Percentiles rank a stretch among this genome's conserved stretches.
Conservation (phyloP, 2,113 vertebrate species). For the Hemicordylus capensis region DNA sequence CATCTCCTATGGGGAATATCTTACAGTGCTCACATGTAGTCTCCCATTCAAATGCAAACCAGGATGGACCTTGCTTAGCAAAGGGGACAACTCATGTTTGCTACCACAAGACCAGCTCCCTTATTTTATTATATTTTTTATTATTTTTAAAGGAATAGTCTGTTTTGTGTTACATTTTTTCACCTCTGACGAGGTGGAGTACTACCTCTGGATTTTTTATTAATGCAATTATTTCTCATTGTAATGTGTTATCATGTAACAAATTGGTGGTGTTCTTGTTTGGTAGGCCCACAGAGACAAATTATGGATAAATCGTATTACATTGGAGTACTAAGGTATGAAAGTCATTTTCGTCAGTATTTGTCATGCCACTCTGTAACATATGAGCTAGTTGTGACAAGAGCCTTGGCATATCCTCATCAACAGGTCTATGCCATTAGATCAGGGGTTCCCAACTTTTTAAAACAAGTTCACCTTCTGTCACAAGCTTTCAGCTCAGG, state of each 20-base stretch:
- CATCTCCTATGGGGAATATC: no score
- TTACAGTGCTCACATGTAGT: no score
- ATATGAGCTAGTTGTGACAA: background rate
- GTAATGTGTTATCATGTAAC: background rate
- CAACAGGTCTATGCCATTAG: background rate
- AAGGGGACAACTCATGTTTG: no score
- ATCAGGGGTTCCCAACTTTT: no score
- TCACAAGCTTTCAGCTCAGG: no score
- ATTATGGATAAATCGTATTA: conserved; percentile 98
- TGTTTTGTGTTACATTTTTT: background rate
- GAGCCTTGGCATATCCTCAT: background rate
- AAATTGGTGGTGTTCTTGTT: conserved; percentile 15
- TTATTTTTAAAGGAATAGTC: background rate
- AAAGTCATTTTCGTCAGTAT: background rate
- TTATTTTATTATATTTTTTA: no score
- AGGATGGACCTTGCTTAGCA: no score
- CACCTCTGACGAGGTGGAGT: background rate
- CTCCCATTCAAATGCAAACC: no score
- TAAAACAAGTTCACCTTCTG: no score
- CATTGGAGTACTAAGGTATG: conserved; percentile 91
- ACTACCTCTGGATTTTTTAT: background rate
- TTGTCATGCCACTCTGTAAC: background rate
- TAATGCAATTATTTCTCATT: background rate
- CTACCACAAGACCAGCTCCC: no score
- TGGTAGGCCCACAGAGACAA: conserved; percentile 93